Evolutionary conservation across 2,797 vertebrate species (phyloP).

Genomic region (Propithecus perrieri): DNA sequence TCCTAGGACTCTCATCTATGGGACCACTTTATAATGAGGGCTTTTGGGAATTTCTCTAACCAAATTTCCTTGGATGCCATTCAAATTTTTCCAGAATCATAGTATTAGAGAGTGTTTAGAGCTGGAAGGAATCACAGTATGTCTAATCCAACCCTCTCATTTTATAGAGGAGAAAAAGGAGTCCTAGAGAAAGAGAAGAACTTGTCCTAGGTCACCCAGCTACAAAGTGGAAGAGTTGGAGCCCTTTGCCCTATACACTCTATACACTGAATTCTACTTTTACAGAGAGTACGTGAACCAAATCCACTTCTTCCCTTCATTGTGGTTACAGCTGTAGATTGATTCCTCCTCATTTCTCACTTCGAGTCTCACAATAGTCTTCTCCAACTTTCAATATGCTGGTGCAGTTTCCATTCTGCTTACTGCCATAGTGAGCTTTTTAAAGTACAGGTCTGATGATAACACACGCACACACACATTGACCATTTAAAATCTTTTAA

Average conservation of each 20-base stretch:
- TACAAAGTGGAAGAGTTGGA: background rate
- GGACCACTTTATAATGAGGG: slow-evolving; percentile 60
- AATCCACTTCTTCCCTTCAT: background rate
- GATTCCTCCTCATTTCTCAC: background rate
- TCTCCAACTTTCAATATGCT: background rate
- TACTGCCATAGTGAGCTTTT: background rate
- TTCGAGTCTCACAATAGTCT: background rate
- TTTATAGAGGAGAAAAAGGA: slow-evolving; percentile 7
- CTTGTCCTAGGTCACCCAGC: background rate
- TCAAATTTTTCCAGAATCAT: slow-evolving; percentile 61
- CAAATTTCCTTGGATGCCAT: slow-evolving; percentile 62
- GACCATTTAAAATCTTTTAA: background rate
- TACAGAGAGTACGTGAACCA: background rate
- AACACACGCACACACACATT: no score
- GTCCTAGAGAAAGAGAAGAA: background rate
- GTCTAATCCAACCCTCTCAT: background rate
- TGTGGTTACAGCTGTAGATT: no score
- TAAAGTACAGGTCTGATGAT: background rate
- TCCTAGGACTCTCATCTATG: slow-evolving; percentile 38
- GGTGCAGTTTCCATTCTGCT: background rate
- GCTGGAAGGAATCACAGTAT: background rate
- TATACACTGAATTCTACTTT: background rate
- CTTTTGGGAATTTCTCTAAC: slow-evolving; percentile 60
- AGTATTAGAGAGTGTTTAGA: background rate
- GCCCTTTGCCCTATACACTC: background rate